Evolutionary conservation across 2,888 invertebrate genomes (phyloP), one percentile per base, ranked within the genome.

Genomic region (Melieria picta): DNA sequence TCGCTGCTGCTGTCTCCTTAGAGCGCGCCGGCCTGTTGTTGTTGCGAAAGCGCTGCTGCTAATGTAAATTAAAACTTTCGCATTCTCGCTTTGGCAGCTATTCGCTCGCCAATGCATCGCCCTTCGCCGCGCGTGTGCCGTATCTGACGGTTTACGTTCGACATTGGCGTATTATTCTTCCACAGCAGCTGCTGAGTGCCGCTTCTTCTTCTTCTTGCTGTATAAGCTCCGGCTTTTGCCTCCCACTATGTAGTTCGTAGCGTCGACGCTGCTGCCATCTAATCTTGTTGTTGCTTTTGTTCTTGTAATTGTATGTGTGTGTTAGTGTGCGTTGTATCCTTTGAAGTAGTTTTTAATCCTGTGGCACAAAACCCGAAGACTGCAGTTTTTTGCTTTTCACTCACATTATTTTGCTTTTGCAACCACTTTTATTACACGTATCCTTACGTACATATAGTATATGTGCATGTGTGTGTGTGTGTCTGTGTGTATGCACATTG

Each of bases 341-440:
- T 74, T 72, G 69, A 74, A 75, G 74, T 75, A 71, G 66, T 71
- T 74, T 74, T 64, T 74, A 75, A 75, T 74, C 73, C 74, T 69
- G 65, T 68, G 10, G 13, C 30, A 46, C 46, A 55, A 62, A 13
- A 68, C 7, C 56, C 3, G 3, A 62, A 43, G 13, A 61, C 7
- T 65, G 52, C 60, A 52, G 48, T 60, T 65, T 60, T 48, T 16
- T 13, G 43, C 52, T 16, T 58, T n/a, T 5, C 11, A 13, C 11
- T 45, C 10, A 48, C 7, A 45, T 30, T 16, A n/a, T 52, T 9
- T 42, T n/a, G 6, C 45, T 43, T 43, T 45, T 16, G 45, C 9
- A 16, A 46, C 56, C 16, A 4, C 45, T 57, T 43, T 65, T 55
- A 45, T 46, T n/a, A 48, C 7, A 66, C 9, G 48, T 48, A 7